These are phyloP conservation scores for Drosophila simulans DNA, from an alignment of 1,140 invertebrate species.

Conservation along the genomic window DNA sequence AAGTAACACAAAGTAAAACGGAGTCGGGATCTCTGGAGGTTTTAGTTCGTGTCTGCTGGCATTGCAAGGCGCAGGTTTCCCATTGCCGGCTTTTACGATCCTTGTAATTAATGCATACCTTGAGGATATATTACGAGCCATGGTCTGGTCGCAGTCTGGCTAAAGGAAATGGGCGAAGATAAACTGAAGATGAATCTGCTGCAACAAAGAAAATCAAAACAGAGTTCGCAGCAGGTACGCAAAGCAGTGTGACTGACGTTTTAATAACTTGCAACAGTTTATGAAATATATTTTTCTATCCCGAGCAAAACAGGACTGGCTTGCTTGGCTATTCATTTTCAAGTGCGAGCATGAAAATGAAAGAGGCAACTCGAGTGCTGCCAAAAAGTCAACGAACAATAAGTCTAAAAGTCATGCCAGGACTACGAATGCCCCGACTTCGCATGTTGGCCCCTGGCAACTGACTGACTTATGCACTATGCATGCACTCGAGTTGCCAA, in stretches of 20 bases:
- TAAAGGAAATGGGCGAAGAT: conserved; percentile 28
- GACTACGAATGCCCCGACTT: conserved; percentile 32
- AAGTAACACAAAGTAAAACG: conserved; percentile 75
- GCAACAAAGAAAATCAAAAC: conserved; percentile 47
- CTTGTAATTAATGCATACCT: conserved; percentile 79
- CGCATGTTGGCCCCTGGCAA: conserved; percentile 5
- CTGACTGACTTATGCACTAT: conserved; percentile 76
- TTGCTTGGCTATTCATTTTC: conserved; percentile 38
- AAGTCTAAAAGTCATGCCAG: conserved; percentile 61
- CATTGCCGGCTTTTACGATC: conserved; percentile 61
- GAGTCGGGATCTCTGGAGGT: conserved; percentile 14
- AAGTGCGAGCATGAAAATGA: conserved; percentile 19
- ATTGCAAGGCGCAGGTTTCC: conserved; percentile 39
- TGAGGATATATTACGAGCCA: conserved; percentile 57
- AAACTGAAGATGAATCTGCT: conserved; percentile 14
- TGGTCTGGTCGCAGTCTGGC: conserved; percentile 35
- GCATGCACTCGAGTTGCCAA: conserved; percentile 73
- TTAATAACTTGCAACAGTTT: conserved; percentile 57
- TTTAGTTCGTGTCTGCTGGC: conserved; percentile 18
- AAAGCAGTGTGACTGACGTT: conserved; percentile 45
- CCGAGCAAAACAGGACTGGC: conserved; percentile 14
- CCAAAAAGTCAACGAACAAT: conserved; percentile 52
- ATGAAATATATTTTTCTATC: conserved; percentile 26
- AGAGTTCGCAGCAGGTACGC: conserved; percentile 7
- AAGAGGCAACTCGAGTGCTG: conserved; percentile 27